Evolutionary conservation across 1,140 invertebrate genomes (phyloP), one percentile per base, ranked within the genome.

Genomic region (Mylabris phalerata): DNA sequence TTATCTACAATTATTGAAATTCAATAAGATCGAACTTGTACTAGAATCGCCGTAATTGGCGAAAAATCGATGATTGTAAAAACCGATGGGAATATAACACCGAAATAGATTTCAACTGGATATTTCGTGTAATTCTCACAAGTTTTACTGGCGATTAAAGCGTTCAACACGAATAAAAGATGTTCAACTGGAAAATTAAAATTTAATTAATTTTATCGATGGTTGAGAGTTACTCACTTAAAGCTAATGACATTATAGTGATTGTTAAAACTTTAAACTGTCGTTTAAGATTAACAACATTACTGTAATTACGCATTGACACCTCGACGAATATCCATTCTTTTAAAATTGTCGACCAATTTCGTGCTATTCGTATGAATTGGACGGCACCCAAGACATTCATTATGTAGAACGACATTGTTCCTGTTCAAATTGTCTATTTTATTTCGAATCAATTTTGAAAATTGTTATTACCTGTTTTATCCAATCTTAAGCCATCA

Each of bases 251-350:
- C 60, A 69, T 61, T 25, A 67, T 60, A 11, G 62, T 56, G 7
- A 44, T 42, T 7, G 61, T 57, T 7, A 63, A 61, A 25, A 61
- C 51, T 44, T 65, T 55, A 32, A 61, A 63, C n/a, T 43, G 54
- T 50, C 39, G 64, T 44, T 60, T 66, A 42, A 66, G 39, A 24
- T 65, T 65, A 24, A 43, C 13, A 9, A 54, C 43, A 43, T 11
- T 25, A n/a, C 42, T 42, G 43, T 67, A 68, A 26, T 57, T 59
- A 44, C 58, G 61, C 64, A 69, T 69, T 2, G 64, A 61, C 13
- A 60, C 48, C 50, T 69, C 68, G n/a, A 69, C 61, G 13, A 50
- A 55, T 19, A 56, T 55, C 62, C 64, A 69, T 55, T 69, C 62
- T 26, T 63, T 59, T 13, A 66, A 50, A 24, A 69, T 57, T 26